These are phyloP conservation scores for Cryptus armator DNA, from an alignment of 2,888 invertebrate species.

Conservation along the genomic window DNA sequence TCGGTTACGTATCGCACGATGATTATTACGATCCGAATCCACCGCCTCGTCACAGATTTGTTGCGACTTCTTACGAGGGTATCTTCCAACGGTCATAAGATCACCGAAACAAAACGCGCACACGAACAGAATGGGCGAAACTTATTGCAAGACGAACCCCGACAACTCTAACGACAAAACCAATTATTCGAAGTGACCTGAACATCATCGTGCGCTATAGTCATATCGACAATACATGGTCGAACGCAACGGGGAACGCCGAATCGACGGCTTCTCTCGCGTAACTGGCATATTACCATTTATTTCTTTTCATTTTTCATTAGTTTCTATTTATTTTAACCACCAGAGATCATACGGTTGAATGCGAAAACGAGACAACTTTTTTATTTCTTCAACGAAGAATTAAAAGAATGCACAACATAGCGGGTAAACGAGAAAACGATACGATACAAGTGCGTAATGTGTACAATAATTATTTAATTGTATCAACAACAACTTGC, in stretches of 20 bases:
- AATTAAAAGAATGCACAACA: slow-evolving; percentile 17
- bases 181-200: slow-evolving; percentile 84
- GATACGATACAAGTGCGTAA: slow-evolving; percentile 25
- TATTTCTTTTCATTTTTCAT: too few species aligned
- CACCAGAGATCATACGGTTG: not conserved
- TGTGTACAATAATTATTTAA: slow-evolving; percentile 52
- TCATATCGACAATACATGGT: slow-evolving; percentile 54
- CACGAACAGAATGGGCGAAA: slow-evolving; percentile 80
- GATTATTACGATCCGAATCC: slow-evolving; percentile 86
- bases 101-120: slow-evolving; percentile 81
- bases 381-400: slow-evolving; percentile 7
- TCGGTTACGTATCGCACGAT: slow-evolving; percentile 76
- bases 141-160: slow-evolving; percentile 82
- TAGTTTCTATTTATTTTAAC: too few species aligned
- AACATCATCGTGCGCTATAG: slow-evolving; percentile 61
- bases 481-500: slow-evolving; percentile 34
- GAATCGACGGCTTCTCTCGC: not conserved
- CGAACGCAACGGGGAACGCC: not conserved
- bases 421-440: slow-evolving; percentile 4
- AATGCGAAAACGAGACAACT: not conserved
- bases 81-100: slow-evolving; percentile 92
- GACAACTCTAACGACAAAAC: slow-evolving; percentile 84
- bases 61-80: slow-evolving; percentile 93
- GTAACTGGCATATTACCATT: too few species aligned
- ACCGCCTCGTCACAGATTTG: slow-evolving; percentile 90